phyloP scores from a whole-genome alignment of 2,797 vertebrate species.

The Hydrolagus colliei region DNA sequence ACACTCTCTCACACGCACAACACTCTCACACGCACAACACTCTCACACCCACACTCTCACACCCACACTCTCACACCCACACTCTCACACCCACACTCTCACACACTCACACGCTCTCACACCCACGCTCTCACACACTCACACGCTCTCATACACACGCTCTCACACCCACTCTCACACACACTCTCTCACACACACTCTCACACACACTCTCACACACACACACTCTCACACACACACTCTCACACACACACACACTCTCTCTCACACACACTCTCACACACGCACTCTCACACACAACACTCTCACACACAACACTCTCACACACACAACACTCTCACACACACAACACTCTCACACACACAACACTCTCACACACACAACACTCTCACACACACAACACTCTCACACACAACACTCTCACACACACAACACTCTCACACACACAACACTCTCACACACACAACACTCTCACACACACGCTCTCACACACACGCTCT shows the following conservation, averaged over 20 bases:
- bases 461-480: background rate
- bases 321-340: no score
- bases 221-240: no score
- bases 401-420: constrained; percentile 29
- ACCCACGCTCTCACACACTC: no score
- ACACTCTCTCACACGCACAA: no score
- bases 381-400: constrained; percentile 51
- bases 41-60: no score
- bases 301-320: background rate
- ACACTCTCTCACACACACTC: background rate
- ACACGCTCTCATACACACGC: no score
- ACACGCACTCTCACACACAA: background rate
- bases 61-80: background rate
- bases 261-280: background rate
- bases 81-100: background rate
- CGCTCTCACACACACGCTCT: no score
- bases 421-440: background rate
- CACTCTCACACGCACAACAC: constrained; percentile 48
- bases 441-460: background rate
- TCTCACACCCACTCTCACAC: no score
- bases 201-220: no score
- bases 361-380: constrained; percentile 35
- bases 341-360: background rate
- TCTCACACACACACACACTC: constrained; percentile 48
- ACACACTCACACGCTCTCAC: background rate